Evolutionary conservation across 1,140 invertebrate genomes (phyloP).

Genomic region (Polypedilum pembai): DNA sequence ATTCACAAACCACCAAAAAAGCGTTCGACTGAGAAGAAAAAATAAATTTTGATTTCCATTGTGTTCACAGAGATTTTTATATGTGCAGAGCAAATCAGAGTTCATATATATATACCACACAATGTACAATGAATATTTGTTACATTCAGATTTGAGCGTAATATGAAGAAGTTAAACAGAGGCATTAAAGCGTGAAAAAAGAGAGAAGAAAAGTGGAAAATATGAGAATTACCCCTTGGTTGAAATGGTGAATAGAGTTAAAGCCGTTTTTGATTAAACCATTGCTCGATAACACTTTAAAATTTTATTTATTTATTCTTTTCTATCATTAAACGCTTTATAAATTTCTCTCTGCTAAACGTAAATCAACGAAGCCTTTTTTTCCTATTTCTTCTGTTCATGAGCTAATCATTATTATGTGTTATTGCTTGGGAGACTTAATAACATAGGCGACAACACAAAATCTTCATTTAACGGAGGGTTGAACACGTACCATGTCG

Average conservation of each 20-base stretch:
- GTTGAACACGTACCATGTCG: constrained; percentile 12
- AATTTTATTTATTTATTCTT: background rate
- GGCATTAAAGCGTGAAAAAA: constrained; percentile 9
- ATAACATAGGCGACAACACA: constrained; percentile 23
- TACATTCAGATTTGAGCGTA: background rate
- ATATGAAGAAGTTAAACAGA: background rate
- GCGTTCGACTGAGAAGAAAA: no score
- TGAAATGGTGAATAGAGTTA: background rate
- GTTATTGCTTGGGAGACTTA: background rate
- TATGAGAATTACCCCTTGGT: background rate
- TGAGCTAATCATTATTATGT: constrained; percentile 16
- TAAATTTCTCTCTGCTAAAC: background rate
- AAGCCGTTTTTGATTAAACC: constrained; percentile 23
- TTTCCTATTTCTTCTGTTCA: background rate
- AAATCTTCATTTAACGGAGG: constrained; percentile 20
- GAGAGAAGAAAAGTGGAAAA: background rate
- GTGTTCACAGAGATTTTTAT: background rate
- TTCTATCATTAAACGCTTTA: constrained; percentile 2
- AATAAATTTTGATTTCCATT: no score
- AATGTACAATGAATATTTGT: background rate
- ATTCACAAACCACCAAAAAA: no score
- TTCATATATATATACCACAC: background rate
- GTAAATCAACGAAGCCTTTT: no score
- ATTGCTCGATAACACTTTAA: background rate
- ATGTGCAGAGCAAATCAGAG: background rate